Evolutionary conservation across 2,888 invertebrate species (phyloP).

Genomic region (Drosophila lutescens): DNA sequence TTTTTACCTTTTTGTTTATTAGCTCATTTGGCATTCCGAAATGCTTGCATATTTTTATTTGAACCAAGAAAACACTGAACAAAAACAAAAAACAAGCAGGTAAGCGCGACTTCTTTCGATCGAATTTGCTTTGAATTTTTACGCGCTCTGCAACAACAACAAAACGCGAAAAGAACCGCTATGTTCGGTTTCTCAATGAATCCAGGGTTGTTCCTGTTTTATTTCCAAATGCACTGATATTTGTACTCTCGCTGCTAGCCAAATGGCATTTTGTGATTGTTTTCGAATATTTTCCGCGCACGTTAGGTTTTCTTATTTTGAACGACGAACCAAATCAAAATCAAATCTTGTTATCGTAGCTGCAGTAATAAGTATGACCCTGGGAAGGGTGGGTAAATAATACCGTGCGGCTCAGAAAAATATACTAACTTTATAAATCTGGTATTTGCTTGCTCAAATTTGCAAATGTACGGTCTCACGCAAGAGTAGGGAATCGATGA

Average conservation of each 20-base stretch:
- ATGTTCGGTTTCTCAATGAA: constrained; percentile 69
- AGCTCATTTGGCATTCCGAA: constrained; percentile 29
- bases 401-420: too few species aligned
- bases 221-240: not conserved
- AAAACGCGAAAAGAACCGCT: constrained; percentile 46
- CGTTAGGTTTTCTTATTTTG: not conserved
- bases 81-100: constrained; percentile 16
- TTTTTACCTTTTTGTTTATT: constrained; percentile 57
- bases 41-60: constrained; percentile 25
- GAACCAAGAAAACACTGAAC: not conserved
- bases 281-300: not conserved
- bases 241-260: too few species aligned
- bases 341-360: not conserved
- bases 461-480: too few species aligned
- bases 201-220: not conserved
- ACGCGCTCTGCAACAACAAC: constrained; percentile 59
- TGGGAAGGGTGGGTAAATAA: too few species aligned
- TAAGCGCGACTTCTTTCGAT: constrained; percentile 1
- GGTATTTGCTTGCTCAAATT: too few species aligned
- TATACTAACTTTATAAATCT: too few species aligned
- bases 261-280: not conserved
- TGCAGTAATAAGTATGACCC: too few species aligned
- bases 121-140: constrained; percentile 47
- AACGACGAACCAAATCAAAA: not conserved
- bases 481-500: too few species aligned